phyloP scores from a whole-genome alignment of 2,797 vertebrate species.

The Brachymystax lenok region DNA sequence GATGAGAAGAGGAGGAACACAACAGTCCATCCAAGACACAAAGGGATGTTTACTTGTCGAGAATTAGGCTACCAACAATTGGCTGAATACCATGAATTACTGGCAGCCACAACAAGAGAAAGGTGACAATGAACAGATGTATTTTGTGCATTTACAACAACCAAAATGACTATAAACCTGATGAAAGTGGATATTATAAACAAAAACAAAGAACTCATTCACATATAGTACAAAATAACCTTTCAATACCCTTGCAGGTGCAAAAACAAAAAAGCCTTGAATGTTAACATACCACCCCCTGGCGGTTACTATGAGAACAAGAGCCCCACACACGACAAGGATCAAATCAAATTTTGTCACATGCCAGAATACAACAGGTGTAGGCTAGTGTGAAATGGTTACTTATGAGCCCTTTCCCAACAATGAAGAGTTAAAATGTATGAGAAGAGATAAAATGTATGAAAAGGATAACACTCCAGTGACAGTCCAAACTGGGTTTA shows the following conservation, averaged over 20 bases:
- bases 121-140: background rate
- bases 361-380: too few species aligned
- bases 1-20: slow-evolving; percentile 43
- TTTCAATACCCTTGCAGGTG: slow-evolving; percentile 9
- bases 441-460: background rate
- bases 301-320: slow-evolving; percentile 2
- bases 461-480: background rate
- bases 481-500: background rate
- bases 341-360: background rate
- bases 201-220: background rate
- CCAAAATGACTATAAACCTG: background rate
- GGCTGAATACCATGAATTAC: background rate
- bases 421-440: background rate
- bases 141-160: background rate
- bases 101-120: background rate
- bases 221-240: background rate
- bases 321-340: background rate
- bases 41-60: background rate
- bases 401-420: too few species aligned
- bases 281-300: slow-evolving; percentile 17
- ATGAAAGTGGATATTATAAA: background rate
- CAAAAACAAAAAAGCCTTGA: slow-evolving; percentile 7
- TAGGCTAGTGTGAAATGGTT: too few species aligned
- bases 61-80: background rate
- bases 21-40: slow-evolving; percentile 1